phyloP scores from a whole-genome alignment of 2,888 invertebrate genomes.

The Drosophila imparisetae region DNA sequence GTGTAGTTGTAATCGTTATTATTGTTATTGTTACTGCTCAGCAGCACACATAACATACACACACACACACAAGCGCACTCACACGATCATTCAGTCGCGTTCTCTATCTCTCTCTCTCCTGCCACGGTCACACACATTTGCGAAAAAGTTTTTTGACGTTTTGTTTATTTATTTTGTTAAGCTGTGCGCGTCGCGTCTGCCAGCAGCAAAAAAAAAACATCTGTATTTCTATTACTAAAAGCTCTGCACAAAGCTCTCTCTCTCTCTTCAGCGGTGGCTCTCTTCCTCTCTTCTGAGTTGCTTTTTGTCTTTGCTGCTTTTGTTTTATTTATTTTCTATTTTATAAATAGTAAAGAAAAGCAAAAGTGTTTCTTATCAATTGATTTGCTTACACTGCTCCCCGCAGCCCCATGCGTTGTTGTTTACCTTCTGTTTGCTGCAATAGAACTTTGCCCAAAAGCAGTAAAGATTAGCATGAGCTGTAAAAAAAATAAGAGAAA shows the following conservation, averaged over 20 bases:
- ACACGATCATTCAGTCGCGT: conserved; percentile 28
- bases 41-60: background rate
- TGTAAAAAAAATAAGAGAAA: conserved; percentile 51
- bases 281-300: background rate
- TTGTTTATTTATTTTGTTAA: conserved; percentile 81
- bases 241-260: conserved; percentile 50
- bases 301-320: conserved; percentile 1
- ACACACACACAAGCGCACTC: conserved; percentile 8
- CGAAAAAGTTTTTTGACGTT: conserved; percentile 82
- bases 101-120: conserved; percentile 27
- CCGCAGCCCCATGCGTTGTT: conserved; percentile 1
- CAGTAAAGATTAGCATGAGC: conserved; percentile 63
- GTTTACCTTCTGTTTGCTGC: conserved; percentile 12
- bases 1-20: conserved; percentile 14
- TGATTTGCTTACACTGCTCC: conserved; percentile 19
- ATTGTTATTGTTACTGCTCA: conserved; percentile 13
- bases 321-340: conserved; percentile 13
- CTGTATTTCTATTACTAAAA: conserved; percentile 36
- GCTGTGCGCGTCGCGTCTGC: conserved; percentile 40
- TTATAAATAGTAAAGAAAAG: conserved; percentile 54
- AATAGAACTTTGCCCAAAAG: conserved; percentile 69
- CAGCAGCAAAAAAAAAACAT: background rate
- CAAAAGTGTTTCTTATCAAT: conserved; percentile 77
- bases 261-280: background rate
- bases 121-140: conserved; percentile 57